Conservation (phyloP, 2,113 vertebrate genomes). For the Cebidichthys violaceus region DNA sequence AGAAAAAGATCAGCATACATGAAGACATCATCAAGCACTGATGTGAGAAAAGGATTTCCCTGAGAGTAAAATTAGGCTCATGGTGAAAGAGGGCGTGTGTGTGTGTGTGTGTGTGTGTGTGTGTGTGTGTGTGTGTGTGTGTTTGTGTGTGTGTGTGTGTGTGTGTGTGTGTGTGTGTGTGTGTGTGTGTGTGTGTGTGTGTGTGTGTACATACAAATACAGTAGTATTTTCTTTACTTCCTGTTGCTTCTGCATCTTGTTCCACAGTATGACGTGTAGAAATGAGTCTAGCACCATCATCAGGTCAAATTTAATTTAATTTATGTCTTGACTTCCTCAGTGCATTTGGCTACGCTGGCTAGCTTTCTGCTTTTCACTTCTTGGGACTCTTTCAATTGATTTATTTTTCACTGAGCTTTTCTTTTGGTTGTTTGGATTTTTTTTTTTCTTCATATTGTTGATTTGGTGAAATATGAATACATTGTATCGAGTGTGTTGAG, state of each 20-base stretch:
- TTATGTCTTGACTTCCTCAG: too few species aligned
- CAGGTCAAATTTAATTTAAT: too few species aligned
- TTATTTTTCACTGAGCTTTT: background rate
- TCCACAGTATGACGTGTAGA: too few species aligned
- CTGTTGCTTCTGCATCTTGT: too few species aligned
- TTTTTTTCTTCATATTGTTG: background rate
- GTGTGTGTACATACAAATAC: too few species aligned
- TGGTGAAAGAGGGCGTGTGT: background rate
- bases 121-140: background rate
- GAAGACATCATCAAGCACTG: constrained; percentile 8
- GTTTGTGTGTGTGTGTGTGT: too few species aligned
- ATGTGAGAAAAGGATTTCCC: background rate
- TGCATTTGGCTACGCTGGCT: too few species aligned
- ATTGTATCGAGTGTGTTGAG: background rate
- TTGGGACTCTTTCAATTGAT: background rate
- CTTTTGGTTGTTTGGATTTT: background rate
- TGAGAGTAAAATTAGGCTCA: background rate
- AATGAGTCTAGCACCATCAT: too few species aligned
- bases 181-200: background rate
- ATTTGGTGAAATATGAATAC: background rate
- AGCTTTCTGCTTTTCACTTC: background rate
- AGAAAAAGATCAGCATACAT: background rate
- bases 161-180: background rate
- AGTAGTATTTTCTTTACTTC: too few species aligned
- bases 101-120: background rate